phyloP scores from a whole-genome alignment of 2,113 vertebrate species.

The Chaetorhynchus papuensis region DNA sequence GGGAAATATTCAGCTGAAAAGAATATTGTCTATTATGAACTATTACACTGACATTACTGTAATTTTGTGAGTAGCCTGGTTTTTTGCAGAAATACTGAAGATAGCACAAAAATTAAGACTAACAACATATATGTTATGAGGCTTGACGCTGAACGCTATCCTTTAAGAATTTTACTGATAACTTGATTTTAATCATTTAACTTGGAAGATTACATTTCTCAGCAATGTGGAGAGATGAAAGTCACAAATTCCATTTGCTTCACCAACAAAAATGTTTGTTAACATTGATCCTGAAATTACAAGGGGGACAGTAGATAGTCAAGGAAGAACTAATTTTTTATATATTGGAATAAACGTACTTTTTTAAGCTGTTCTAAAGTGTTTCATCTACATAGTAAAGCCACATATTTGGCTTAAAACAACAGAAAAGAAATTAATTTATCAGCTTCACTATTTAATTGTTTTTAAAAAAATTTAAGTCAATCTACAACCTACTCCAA shows the following conservation, averaged over 20 bases:
- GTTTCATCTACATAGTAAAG: not conserved
- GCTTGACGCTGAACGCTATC: not conserved
- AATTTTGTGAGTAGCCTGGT: not conserved
- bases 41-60: not conserved
- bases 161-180: not conserved
- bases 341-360: not conserved
- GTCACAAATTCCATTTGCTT: not conserved
- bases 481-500: not conserved
- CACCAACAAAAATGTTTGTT: not conserved
- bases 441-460: not conserved
- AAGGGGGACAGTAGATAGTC: not conserved
- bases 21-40: not conserved
- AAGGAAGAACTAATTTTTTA: not conserved
- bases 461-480: not conserved
- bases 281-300: not conserved
- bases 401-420: not conserved
- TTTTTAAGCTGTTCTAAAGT: not conserved
- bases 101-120: not conserved
- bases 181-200: not conserved
- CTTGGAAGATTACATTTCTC: not conserved
- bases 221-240: not conserved
- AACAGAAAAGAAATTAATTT: not conserved
- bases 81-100: not conserved
- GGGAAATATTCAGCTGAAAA: not conserved
- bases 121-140: not conserved